Percentiles rank a stretch among this genome's conserved stretches.
Conservation (phyloP, 2,797 vertebrate genomes). For the Notoglanidium macrostoma region DNA sequence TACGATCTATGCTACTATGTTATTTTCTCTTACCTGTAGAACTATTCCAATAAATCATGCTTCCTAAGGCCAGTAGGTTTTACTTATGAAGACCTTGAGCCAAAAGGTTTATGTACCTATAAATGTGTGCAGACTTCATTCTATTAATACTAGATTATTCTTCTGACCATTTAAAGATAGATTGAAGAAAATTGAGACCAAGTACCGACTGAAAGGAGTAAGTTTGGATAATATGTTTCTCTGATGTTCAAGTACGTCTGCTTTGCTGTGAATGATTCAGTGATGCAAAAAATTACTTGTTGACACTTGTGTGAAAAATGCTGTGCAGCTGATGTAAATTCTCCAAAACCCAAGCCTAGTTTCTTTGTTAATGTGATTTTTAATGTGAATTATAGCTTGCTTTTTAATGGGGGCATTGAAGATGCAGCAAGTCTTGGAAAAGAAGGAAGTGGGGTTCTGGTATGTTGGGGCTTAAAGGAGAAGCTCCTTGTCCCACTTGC, state of each 20-base stretch:
- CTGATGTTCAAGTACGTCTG: not conserved
- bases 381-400: not conserved
- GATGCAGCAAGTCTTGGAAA: not conserved
- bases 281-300: not conserved
- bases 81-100: too few relatives aligned
- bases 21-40: too few relatives aligned
- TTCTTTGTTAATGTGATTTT: not conserved
- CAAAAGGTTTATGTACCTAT: too few relatives aligned
- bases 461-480: too few relatives aligned
- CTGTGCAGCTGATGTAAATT: not conserved
- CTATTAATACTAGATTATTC: not conserved
- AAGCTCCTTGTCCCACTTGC: too few relatives aligned
- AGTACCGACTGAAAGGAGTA: not conserved
- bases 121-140: not conserved
- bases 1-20: not conserved
- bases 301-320: not conserved
- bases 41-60: too few relatives aligned
- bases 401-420: not conserved
- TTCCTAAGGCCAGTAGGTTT: too few relatives aligned
- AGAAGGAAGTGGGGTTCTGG: too few relatives aligned
- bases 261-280: not conserved
- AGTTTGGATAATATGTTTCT: not conserved
- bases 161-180: not conserved
- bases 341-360: not conserved
- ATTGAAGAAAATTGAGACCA: not conserved